Evolutionary conservation across 2,113 vertebrate genomes (phyloP).

Genomic region (Pelvicachromis taeniatus): DNA sequence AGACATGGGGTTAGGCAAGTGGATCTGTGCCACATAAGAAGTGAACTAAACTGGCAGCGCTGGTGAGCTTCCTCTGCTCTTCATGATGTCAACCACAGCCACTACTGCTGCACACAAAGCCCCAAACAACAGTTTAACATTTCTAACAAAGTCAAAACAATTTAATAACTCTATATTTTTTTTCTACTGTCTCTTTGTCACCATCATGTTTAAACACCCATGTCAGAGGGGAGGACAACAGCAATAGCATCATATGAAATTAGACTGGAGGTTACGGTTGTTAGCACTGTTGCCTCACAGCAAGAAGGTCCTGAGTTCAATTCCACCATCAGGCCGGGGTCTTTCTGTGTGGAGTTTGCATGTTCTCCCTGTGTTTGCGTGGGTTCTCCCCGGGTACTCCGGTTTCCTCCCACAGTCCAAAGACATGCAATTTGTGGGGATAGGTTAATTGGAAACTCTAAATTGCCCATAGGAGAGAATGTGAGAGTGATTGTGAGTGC

Average conservation of each 20-base stretch:
- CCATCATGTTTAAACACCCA: neutral
- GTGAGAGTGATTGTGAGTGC: no score
- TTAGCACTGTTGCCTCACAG: no score
- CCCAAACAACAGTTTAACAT: neutral
- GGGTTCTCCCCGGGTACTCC: no score
- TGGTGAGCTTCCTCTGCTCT: neutral
- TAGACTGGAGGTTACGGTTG: no score
- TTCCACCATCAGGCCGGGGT: no score
- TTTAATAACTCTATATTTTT: neutral
- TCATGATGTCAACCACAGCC: slow-evolving; percentile 14
- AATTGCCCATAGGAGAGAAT: no score
- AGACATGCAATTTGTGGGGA: no score
- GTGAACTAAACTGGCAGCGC: slow-evolving; percentile 28
- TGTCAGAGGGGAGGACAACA: neutral
- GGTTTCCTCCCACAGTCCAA: no score
- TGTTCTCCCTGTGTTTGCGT: no score
- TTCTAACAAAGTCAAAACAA: slow-evolving; percentile 1
- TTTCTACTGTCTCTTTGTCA: neutral
- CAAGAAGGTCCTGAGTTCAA: no score
- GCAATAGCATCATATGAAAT: neutral
- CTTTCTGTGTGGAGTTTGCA: no score
- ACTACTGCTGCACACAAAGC: neutral
- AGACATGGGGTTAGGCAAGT: slow-evolving; percentile 33
- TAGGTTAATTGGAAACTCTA: no score
- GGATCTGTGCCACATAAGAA: slow-evolving; percentile 34